phyloP scores from a whole-genome alignment of 92 coral and sea anemone species.

The Umimayanthus kanabou region DNA sequence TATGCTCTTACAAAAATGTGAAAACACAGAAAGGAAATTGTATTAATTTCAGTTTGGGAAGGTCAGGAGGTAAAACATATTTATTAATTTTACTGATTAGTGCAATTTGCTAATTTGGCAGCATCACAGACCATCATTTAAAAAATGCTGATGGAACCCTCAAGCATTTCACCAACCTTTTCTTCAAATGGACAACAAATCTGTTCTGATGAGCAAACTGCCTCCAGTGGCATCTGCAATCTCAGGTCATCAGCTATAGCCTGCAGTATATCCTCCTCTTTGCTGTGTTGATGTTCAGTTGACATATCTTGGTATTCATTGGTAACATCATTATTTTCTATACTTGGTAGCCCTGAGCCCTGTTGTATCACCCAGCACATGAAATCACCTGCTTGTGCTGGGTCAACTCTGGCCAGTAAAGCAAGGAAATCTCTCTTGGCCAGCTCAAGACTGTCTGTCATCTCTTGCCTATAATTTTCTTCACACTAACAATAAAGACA shows the following conservation, averaged over 20 bases:
- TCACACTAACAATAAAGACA: not conserved
- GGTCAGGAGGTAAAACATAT: too few species aligned
- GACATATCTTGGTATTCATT: not conserved
- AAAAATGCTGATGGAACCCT: not conserved
- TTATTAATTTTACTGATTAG: not conserved
- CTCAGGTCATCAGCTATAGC: conserved; percentile 67
- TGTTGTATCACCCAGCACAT: conserved; percentile 71
- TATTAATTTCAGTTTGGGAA: too few species aligned
- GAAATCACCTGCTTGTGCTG: conserved; percentile 60
- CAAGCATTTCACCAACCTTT: not conserved
- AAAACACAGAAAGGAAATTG: too few species aligned
- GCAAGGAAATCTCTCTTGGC: conserved; percentile 69
- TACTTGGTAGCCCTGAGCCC: conserved; percentile 35
- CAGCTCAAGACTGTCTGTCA: conserved; percentile 39
- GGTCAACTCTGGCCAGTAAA: conserved; percentile 63
- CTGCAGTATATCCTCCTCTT: conserved; percentile 58
- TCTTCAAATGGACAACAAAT: conserved; percentile 52
- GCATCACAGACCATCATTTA: not conserved
- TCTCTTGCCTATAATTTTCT: not conserved
- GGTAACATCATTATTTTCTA: conserved; percentile 7
- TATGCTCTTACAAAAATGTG: not conserved
- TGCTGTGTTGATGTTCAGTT: not conserved
- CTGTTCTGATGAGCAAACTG: conserved; percentile 56
- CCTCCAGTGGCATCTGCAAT: conserved; percentile 58
- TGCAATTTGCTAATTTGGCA: not conserved